A percentile compares a stretch with the other conserved stretches of the same genome.
phyloP scores from a whole-genome alignment of 2,113 vertebrate genomes.

The Eleginops maclovinus region DNA sequence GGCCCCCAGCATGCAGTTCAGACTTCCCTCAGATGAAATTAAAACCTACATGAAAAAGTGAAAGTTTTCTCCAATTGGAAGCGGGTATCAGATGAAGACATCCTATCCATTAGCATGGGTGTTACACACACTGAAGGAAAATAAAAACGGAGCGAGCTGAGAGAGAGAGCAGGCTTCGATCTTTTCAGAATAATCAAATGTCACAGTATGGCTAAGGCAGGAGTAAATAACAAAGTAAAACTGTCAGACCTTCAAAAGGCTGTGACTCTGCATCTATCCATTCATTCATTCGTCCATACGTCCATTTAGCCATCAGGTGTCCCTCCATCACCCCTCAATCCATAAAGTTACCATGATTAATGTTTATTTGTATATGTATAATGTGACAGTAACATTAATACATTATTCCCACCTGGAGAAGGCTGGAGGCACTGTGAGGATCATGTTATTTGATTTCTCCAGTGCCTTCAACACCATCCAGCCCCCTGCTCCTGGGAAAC shows the following conservation, averaged over 20 bases:
- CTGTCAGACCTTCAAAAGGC: slow-evolving; percentile 59
- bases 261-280: no score
- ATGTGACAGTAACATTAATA: background rate
- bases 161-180: no score
- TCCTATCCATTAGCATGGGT: slow-evolving; percentile 63
- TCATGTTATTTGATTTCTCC: no score
- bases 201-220: slow-evolving; percentile 62
- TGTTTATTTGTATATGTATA: no score
- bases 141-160: slow-evolving; percentile 29
- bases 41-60: slow-evolving; percentile 64
- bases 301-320: background rate
- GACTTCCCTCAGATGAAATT: slow-evolving; percentile 62
- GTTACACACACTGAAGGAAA: slow-evolving; percentile 64
- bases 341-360: no score
- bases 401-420: no score
- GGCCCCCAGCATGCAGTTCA: slow-evolving; percentile 11
- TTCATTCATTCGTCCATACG: background rate
- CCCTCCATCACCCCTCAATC: no score
- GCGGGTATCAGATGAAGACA: slow-evolving; percentile 68
- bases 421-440: no score
- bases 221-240: slow-evolving; percentile 77
- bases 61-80: slow-evolving; percentile 58
- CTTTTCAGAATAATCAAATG: slow-evolving; percentile 79
- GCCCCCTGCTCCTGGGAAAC: no score
- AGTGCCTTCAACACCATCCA: no score